These are phyloP conservation scores for Turnix velox DNA, from an alignment of 2,113 vertebrate species.

Conservation along the genomic window DNA sequence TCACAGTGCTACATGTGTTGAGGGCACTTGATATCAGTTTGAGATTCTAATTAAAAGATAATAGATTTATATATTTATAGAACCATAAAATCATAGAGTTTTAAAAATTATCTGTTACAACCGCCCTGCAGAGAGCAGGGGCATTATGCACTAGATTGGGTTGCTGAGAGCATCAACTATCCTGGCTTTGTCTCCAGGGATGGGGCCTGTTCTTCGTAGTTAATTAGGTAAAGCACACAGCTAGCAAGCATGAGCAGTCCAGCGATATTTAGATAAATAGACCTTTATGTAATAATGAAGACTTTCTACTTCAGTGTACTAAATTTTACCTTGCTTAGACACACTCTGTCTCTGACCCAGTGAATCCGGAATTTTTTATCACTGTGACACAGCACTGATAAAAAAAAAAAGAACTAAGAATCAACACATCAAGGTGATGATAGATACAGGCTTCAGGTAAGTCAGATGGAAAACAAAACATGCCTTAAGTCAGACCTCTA, in stretches of 20 bases:
- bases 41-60: not conserved
- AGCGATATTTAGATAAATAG: not conserved
- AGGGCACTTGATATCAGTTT: not conserved
- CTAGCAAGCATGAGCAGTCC: not conserved
- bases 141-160: no score
- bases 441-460: not conserved
- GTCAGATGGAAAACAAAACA: not conserved
- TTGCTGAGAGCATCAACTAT: no score
- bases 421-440: not conserved
- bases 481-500: not conserved
- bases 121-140: no score
- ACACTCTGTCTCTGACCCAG: accelerated
- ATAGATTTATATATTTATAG: no score
- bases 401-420: not conserved
- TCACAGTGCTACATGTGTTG: not conserved
- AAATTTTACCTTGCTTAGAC: not conserved
- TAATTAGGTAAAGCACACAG: not conserved
- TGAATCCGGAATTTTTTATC: not conserved
- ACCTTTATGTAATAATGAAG: not conserved
- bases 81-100: no score
- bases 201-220: accelerated
- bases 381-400: accelerated
- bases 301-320: not conserved
- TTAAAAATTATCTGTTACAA: no score
- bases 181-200: no score